Evolutionary conservation across 1,140 invertebrate species (phyloP).

Genomic region (Zaprionus ghesquierei): DNA sequence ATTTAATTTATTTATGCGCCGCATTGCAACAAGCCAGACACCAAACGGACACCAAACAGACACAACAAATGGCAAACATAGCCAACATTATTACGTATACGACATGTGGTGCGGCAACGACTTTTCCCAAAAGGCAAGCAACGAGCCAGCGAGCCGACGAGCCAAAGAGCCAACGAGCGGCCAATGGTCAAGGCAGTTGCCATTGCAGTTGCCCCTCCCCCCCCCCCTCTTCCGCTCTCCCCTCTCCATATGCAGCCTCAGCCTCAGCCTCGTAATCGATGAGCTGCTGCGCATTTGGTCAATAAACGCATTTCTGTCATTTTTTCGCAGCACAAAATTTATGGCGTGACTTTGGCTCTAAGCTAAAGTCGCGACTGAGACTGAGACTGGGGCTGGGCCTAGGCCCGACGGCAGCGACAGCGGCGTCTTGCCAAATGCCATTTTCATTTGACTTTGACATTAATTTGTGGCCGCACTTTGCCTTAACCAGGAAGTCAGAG

Average conservation of each 20-base stretch:
- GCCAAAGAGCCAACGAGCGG: too few relatives aligned
- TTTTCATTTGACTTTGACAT: conserved; percentile 80
- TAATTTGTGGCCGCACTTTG: conserved; percentile 77
- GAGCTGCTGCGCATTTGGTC: conserved; percentile 76
- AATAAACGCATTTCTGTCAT: conserved; percentile 81
- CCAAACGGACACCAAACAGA: conserved; percentile 26
- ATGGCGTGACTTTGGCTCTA: conserved; percentile 63
- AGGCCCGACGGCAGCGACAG: neutral
- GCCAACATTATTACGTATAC: conserved; percentile 70
- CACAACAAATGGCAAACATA: conserved; percentile 44
- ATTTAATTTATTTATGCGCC: conserved; percentile 59
- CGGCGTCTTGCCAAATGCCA: conserved; percentile 62
- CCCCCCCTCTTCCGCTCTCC: neutral
- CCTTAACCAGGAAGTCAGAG: conserved; percentile 67
- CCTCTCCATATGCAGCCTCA: neutral
- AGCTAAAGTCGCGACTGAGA: conserved; percentile 24
- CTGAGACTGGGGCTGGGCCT: conserved; percentile 12
- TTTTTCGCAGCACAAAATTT: conserved; percentile 67
- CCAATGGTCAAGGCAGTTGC: conserved; percentile 68
- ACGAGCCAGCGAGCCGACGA: conserved; percentile 36
- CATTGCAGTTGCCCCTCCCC: neutral
- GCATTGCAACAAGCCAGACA: conserved; percentile 43
- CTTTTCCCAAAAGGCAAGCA: conserved; percentile 64
- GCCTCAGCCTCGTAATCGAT: conserved; percentile 70
- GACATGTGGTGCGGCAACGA: conserved; percentile 40